Conservation (phyloP, 2,113 vertebrate species). For the Mastomys coucha region DNA sequence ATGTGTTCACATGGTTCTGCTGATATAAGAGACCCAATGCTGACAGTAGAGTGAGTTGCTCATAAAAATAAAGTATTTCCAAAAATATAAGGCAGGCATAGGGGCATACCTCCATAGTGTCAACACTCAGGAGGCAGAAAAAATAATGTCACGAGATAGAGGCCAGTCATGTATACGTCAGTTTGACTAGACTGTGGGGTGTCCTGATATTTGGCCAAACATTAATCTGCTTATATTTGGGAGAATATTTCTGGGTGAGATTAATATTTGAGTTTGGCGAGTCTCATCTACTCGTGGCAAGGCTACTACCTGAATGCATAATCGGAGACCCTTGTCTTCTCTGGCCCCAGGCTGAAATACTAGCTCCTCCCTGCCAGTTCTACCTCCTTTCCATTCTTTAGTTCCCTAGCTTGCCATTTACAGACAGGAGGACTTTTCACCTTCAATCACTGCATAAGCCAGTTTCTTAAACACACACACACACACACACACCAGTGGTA, state of each 20-base stretch:
- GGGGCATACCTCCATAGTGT: too few relatives aligned
- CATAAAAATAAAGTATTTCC: neutral
- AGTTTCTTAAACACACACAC: neutral
- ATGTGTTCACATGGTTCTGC: neutral
- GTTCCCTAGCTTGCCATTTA: neutral
- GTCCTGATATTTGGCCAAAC: neutral
- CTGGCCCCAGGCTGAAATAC: neutral
- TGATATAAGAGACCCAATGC: neutral
- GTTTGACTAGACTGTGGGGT: neutral
- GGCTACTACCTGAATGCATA: neutral
- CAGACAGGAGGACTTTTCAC: neutral
- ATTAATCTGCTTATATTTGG: neutral
- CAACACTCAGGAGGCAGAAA: neutral
- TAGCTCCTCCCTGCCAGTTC: neutral
- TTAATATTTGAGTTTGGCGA: neutral
- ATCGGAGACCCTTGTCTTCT: neutral
- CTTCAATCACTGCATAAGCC: neutral
- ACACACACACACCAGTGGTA: neutral
- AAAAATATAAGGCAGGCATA: neutral
- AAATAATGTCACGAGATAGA: neutral
- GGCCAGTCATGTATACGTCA: neutral
- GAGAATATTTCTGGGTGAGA: neutral
- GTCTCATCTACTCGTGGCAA: neutral
- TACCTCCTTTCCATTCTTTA: neutral
- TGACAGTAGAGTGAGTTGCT: neutral